A percentile compares a stretch with the other conserved stretches of the same genome.
These are phyloP conservation scores for Aplysina aerophoba DNA, from an alignment of 37 sponge, comb jelly and placozoan genomes.

Conservation along the genomic window DNA sequence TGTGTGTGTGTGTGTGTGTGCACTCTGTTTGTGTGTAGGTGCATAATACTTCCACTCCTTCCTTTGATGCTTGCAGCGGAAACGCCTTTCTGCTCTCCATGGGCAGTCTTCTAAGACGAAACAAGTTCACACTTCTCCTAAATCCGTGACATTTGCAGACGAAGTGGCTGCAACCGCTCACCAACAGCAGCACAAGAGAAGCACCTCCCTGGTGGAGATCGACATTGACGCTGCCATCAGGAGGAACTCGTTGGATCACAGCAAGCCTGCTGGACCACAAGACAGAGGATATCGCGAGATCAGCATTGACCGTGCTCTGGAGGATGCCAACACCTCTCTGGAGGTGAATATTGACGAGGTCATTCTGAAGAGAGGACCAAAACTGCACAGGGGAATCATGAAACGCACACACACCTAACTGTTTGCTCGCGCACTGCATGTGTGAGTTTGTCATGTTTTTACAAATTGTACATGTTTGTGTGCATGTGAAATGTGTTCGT, in stretches of 20 bases:
- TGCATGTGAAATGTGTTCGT: too few species aligned
- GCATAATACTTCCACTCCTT: too few species aligned
- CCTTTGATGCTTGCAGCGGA: too few species aligned
- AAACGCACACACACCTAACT: neutral
- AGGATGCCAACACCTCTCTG: neutral
- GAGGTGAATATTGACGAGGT: slow-evolving; percentile 33
- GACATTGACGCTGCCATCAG: slow-evolving; percentile 37
- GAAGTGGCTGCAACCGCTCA: slow-evolving; percentile 7
- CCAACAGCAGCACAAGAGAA: slow-evolving; percentile 1
- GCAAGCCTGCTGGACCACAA: neutral
- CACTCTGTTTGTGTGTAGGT: too few species aligned
- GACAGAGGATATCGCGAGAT: neutral
- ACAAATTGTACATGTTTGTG: too few species aligned
- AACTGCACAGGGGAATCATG: slow-evolving; percentile 21
- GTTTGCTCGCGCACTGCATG: too few species aligned
- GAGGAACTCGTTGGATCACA: neutral
- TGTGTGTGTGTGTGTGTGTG: too few species aligned
- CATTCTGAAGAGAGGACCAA: slow-evolving; percentile 32
- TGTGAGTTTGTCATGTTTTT: too few species aligned
- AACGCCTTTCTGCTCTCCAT: too few species aligned
- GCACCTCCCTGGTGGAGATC: neutral
- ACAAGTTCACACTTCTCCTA: neutral
- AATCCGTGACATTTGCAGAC: slow-evolving; percentile 25
- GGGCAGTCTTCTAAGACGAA: too few species aligned
- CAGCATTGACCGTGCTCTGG: slow-evolving; percentile 31